phyloP scores from a whole-genome alignment of 2,113 vertebrate genomes.

The Psilopsiagon aymara region DNA sequence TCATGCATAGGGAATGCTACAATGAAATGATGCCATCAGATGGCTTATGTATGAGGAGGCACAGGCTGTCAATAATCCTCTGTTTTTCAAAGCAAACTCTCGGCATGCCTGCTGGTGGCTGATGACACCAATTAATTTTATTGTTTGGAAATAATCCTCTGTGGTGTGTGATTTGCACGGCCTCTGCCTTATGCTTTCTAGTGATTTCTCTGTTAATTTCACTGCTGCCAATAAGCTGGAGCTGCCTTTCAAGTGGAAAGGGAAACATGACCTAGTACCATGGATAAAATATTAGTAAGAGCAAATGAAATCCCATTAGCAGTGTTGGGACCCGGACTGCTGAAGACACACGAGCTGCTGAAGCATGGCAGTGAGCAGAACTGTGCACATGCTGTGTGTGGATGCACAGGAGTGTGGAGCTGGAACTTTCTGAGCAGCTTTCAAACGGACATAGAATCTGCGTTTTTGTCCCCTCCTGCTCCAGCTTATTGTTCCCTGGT shows the following conservation, averaged over 20 bases:
- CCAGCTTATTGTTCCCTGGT: not conserved
- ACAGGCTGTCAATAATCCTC: not conserved
- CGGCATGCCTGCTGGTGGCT: not conserved
- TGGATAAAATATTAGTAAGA: constrained; percentile 14
- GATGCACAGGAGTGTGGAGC: not conserved
- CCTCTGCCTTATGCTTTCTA: not conserved
- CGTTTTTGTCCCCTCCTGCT: not conserved
- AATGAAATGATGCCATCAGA: not conserved
- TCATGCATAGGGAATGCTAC: not conserved
- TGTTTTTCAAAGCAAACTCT: not conserved
- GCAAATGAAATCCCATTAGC: constrained; percentile 52
- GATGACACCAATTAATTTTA: constrained; percentile 19
- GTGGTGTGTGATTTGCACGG: not conserved
- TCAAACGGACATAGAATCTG: not conserved
- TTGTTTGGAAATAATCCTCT: constrained; percentile 10
- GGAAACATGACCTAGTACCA: constrained; percentile 9
- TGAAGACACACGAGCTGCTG: not conserved
- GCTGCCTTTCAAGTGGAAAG: constrained; percentile 48
- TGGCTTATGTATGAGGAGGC: constrained; percentile 39
- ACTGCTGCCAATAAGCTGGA: not conserved
- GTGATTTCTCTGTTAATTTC: constrained; percentile 54
- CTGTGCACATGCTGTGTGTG: not conserved
- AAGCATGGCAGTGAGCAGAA: not conserved
- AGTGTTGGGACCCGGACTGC: not conserved
- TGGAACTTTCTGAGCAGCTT: not conserved